These are phyloP conservation scores for Lepetodrilus schrolli DNA, from an alignment of 2,888 invertebrate species.

Conservation along the genomic window DNA sequence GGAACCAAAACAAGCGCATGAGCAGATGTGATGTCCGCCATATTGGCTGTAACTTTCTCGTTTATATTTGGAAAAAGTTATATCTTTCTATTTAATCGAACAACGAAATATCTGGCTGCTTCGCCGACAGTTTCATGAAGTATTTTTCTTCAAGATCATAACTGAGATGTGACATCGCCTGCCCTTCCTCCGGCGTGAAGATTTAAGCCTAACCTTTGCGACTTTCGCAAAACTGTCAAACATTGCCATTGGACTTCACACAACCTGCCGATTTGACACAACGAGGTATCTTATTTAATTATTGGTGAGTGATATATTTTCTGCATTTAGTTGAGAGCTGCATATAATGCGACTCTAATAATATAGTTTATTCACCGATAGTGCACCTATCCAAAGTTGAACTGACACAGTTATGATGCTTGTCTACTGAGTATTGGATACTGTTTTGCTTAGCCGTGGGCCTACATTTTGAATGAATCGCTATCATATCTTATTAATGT, in stretches of 20 bases:
- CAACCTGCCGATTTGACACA: not conserved
- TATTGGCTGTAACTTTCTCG: constrained; percentile 41
- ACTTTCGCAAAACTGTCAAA: constrained; percentile 20
- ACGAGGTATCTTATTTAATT: not conserved
- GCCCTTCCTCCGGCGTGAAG: constrained; percentile 1
- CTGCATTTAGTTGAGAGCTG: not conserved
- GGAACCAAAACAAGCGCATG: constrained; percentile 53
- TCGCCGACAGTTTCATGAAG: not conserved
- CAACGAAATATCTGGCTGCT: constrained; percentile 3
- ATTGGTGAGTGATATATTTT: constrained; percentile 4
- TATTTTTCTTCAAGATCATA: constrained; percentile 2
- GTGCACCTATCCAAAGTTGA: not conserved
- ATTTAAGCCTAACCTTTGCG: not conserved
- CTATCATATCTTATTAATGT: not conserved
- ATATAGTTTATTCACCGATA: not conserved
- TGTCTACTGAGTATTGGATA: not conserved
- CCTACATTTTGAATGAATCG: constrained; percentile 22
- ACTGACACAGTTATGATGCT: not conserved
- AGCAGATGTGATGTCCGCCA: constrained; percentile 52
- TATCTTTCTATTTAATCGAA: not conserved
- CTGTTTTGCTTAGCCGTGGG: not conserved
- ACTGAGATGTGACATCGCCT: not conserved
- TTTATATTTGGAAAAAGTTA: constrained; percentile 30
- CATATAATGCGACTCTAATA: not conserved
- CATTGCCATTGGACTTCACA: not conserved